phyloP scores from a whole-genome alignment of 1,140 invertebrate genomes.

The Tetragnatha versicolor region DNA sequence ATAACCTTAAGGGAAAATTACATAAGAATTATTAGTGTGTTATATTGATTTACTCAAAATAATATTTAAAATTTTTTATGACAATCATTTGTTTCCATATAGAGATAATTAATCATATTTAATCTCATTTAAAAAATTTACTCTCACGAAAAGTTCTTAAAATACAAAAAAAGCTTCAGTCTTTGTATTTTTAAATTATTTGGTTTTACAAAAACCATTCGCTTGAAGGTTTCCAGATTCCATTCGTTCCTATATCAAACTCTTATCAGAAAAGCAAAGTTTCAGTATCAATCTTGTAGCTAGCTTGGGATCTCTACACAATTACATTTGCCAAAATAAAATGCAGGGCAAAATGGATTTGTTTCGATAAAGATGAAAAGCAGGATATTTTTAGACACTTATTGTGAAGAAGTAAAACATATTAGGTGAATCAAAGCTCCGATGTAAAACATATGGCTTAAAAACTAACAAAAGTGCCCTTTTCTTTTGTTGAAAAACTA shows the following conservation, averaged over 20 bases:
- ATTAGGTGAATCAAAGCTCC: not conserved
- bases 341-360: not conserved
- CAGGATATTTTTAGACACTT: not conserved
- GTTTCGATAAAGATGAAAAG: not conserved
- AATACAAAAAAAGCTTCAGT: not conserved
- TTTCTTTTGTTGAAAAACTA: too few relatives aligned
- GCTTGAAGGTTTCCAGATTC: slow-evolving; percentile 6
- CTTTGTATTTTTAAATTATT: slow-evolving; percentile 1
- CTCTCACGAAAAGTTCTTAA: not conserved
- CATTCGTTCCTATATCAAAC: slow-evolving; percentile 4
- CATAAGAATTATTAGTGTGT: too few relatives aligned
- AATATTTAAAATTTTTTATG: too few relatives aligned
- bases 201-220: not conserved
- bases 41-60: too few relatives aligned
- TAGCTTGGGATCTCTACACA: not conserved
- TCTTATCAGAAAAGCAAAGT: not conserved
- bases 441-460: not conserved
- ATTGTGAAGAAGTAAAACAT: not conserved
- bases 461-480: too few relatives aligned
- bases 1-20: too few relatives aligned
- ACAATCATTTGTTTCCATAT: too few relatives aligned
- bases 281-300: slow-evolving; percentile 9
- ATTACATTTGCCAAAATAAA: not conserved
- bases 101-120: too few relatives aligned
- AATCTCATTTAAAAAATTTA: too few relatives aligned